phyloP scores from a whole-genome alignment of 2,888 invertebrate genomes.

The Agrenia bidenticulata region DNA sequence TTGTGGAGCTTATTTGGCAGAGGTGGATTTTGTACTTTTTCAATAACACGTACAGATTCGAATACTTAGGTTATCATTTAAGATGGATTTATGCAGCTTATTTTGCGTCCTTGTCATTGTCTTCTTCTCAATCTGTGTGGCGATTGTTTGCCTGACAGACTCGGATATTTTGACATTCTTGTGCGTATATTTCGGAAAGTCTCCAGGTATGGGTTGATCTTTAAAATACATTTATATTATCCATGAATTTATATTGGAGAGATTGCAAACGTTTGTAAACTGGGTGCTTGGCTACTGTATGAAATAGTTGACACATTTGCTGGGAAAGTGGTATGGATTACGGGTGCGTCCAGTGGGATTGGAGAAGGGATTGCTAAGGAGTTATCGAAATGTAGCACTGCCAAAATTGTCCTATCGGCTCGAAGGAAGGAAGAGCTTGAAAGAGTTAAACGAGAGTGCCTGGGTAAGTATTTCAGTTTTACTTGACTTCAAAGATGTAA shows the following conservation, averaged over 20 bases:
- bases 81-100: constrained; percentile 43
- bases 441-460: constrained; percentile 66
- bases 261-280: neutral
- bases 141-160: constrained; percentile 44
- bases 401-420: constrained; percentile 69
- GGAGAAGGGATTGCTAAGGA: constrained; percentile 63
- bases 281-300: neutral
- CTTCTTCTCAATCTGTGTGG: constrained; percentile 43
- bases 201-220: constrained; percentile 41
- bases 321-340: constrained; percentile 29
- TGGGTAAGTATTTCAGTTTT: constrained; percentile 21
- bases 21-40: too few species aligned
- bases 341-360: constrained; percentile 21
- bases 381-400: constrained; percentile 63
- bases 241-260: too few species aligned
- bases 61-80: neutral
- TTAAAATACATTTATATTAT: too few species aligned
- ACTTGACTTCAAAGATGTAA: too few species aligned
- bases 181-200: constrained; percentile 43
- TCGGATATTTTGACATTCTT: constrained; percentile 48
- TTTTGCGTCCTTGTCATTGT: constrained; percentile 40
- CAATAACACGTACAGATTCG: too few species aligned
- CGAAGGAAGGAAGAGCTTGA: constrained; percentile 66
- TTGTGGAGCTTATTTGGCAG: too few species aligned
- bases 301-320: neutral